Base-by-base conservation (phyloP, 2,888 invertebrate genomes). In the Pristionchus fissidentatus region DNA sequence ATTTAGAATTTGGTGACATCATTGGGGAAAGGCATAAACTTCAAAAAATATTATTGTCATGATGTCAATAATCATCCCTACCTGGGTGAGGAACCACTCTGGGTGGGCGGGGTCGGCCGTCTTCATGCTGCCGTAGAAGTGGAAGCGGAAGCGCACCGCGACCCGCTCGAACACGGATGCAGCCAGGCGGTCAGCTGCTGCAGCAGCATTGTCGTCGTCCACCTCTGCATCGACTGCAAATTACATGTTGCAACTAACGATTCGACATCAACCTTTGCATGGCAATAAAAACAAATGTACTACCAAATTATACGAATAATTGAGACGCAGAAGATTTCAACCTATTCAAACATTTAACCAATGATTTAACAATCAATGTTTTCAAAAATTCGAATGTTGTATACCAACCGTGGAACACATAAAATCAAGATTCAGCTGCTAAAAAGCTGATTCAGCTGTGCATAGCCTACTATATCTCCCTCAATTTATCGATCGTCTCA, bases 111-210 rank as follows among this genome's bases (percentile, higher is more conserved):
- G 41, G 32, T 83, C 83, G 10, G 73, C 75, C 19, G 83, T 83
- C 60, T 75, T 83, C 22, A 43, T n/a, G 29, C 7, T 75, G 5
- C 83, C 83, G 46, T 75, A 83, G 83, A 83, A 83, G 46, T 83
- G 83, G 60, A 57, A 83, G 1, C 29, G 19, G 43, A 83, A 83
- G 26, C 83, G 29, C 5, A 29, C n/a, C 1, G 43, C 60, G 19
- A 80, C 80, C 26, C 60, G 26, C 5, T 57, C 32, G 62, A 80
- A 80, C 26, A 80, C 32, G 5, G n/a, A 10, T 13, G 60, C n/a
- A 13, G 35, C 3, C n/a, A 80, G 46, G 29, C 60, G 8, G 1
- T 41, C 43, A 1, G 79, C 35, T 8, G 73, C 41, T 2, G 73
- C 19, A 19, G 46, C 13, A 19, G 73, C 1, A n/a, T 38, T 19